Evolutionary conservation across 2,888 invertebrate species (phyloP), one percentile per base, ranked within the genome.

Genomic region (Diaperis boleti): DNA sequence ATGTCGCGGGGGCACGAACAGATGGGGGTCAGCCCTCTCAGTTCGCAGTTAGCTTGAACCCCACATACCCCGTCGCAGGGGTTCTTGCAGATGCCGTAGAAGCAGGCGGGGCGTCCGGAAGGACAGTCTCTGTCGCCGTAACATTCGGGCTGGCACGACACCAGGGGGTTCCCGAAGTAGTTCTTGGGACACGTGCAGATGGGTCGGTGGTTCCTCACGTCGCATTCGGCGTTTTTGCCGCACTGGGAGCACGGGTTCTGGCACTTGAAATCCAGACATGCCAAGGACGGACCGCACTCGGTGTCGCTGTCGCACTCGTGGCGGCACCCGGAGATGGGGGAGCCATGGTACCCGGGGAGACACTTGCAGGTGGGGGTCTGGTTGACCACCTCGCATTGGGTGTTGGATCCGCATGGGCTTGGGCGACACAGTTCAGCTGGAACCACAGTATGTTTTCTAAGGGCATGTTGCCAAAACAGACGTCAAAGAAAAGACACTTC

Each of bases 1-100:
- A 92, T 93, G 74, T 92, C 91, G 75, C 86, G 88, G 0, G 94
- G 94, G 79, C 94, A 95, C 59, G 92, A 92, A 80, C 94, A 95
- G 10, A 94, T 88, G 0, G 94, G 92, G 3, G 92, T 93, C 50
- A 92, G 84, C 2, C 89, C 92, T 39, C 91, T 85, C 33, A 94
- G 85, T 74, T 89, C 86, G 79, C 94, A 95, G 73, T 94, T 90
- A 1, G 94, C 94, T 66, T 89, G 88, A 10, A 88, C 83, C 35
- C 93, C 94, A 73, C 94, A 94, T 3, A 90, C 90, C 45, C 90
- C 90, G 11, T 89, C 88, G 79, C 95, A 95, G 0, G 94, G 94
- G 79, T 94, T 89, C 57, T 90, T 85, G 78, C 95, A 95, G 64
- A 91, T 89, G 70, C 92, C 90, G 80, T 92, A 91, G 67, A 89